These are phyloP conservation scores for Xenopus borealis DNA, from an alignment of 2,113 vertebrate species.

Conservation along the genomic window DNA sequence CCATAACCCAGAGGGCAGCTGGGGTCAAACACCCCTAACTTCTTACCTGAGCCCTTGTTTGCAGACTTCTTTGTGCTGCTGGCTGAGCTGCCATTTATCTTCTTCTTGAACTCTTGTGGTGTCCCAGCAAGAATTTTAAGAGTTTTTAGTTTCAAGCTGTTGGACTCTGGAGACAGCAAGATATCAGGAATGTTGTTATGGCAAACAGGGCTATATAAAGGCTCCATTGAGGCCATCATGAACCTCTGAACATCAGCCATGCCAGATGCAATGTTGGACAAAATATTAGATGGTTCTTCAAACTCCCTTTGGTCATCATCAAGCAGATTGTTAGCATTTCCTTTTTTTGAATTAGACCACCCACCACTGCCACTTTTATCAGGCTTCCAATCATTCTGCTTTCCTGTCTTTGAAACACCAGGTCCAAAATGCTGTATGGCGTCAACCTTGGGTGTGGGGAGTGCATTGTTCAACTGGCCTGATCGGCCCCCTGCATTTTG, in stretches of 20 bases:
- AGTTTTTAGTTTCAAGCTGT: conserved; percentile 96
- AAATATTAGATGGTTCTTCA: conserved; percentile 96
- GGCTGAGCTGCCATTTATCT: conserved; percentile 67
- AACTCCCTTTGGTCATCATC: conserved; percentile 96
- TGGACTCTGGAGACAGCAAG: conserved; percentile 87
- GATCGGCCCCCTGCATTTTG: conserved; percentile 60
- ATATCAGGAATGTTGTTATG: conserved; percentile 72
- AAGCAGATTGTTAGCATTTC: conserved; percentile 72
- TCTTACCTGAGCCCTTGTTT: conserved; percentile 84
- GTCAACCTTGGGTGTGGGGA: conserved; percentile 59
- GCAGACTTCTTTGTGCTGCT: conserved; percentile 79
- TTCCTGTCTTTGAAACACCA: conserved; percentile 56
- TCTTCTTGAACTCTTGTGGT: conserved; percentile 90
- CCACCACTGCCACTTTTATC: conserved; percentile 62
- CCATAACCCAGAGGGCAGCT: conserved; percentile 68
- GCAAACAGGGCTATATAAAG: conserved; percentile 84
- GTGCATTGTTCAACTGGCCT: conserved; percentile 53
- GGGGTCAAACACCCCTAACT: conserved; percentile 76
- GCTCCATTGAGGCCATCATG: conserved; percentile 98
- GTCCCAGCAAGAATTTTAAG: conserved; percentile 96
- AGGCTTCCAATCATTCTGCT: conserved; percentile 77
- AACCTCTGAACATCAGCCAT: conserved; percentile 98
- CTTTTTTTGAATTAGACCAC: conserved; percentile 73
- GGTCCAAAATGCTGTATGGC: conserved; percentile 55
- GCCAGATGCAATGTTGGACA: conserved; percentile 98